Base-by-base conservation (phyloP, 2,113 vertebrate species). In the Pollachius pollachius region DNA sequence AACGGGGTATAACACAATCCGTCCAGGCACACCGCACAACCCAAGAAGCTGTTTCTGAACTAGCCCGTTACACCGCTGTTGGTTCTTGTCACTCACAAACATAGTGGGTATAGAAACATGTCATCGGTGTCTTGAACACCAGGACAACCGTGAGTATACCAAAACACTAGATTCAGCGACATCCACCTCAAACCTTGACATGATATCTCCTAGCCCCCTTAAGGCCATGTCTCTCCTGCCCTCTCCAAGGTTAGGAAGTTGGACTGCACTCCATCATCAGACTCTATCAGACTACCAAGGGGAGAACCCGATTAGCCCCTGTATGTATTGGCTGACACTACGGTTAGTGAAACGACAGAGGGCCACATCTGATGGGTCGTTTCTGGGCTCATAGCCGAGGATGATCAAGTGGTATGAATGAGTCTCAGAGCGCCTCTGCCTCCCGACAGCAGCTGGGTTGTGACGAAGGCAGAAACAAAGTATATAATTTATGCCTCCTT, bases 401-500 rank as follows among this genome's bases (percentile, higher is more conserved):
- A 15, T 7, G 5, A 16, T 57, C 41, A 48, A 9, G 41, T 13
- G 41, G 16, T 17, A 17, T n/a, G 4, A 57, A n/a, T 13, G 15
- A 57, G 7, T n/a, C 54, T 57, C 15, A 17, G 2, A 57, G n/a
- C 15, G 54, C 13, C n/a, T 48, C 48, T 58, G 17, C 30, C 3
- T 15, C 17, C 17, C 19, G 52, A 64, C 68, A 41, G 73, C 13
- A 60, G 68, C 73, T 52, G 65, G 67, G 65, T 69, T 57, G 75
- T 21, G 65, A 67, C 62, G 2, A 64, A 13, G 41, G 41, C 41
- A 56, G 58, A 58, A 85, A 84, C 62, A 65, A 72, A 82, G 61
- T 54, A 21, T 84, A 74, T 84, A 78, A 81, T 84, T 77, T 71
- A 41, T 68, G 81, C 82, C 73, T 87, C 64, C 19, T 62, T 77